These are phyloP conservation scores for Elaphurus davidianus DNA, from an alignment of 2,113 vertebrate species.

Conservation along the genomic window DNA sequence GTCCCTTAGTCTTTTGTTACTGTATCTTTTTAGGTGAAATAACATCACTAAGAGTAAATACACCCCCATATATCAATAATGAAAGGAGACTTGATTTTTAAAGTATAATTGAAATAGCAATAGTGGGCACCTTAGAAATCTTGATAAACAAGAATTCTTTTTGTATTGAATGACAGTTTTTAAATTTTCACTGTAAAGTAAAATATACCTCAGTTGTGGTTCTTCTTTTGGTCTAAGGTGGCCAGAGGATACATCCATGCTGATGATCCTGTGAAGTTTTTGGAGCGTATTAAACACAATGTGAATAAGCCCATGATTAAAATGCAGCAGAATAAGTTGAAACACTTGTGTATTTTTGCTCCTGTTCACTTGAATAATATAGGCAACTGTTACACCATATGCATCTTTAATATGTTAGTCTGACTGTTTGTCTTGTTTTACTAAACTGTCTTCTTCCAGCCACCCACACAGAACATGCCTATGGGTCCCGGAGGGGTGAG, in stretches of 20 bases:
- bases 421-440: slow-evolving; percentile 80
- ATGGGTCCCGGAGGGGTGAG: slow-evolving; percentile 97
- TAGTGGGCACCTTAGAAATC: neutral
- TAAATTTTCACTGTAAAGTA: neutral
- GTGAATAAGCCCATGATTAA: slow-evolving; percentile 37
- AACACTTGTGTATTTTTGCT: slow-evolving; percentile 52
- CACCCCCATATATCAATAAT: neutral
- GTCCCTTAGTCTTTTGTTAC: slow-evolving; percentile 48
- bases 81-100: slow-evolving; percentile 20
- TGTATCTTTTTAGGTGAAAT: slow-evolving; percentile 53
- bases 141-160: neutral
- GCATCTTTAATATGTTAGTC: slow-evolving; percentile 73
- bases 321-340: neutral
- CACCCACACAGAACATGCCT: slow-evolving; percentile 97
- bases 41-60: slow-evolving; percentile 1
- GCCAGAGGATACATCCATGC: neutral
- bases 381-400: slow-evolving; percentile 66
- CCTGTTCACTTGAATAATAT: slow-evolving; percentile 10
- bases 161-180: neutral
- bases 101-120: neutral
- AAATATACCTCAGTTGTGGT: neutral
- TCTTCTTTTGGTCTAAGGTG: slow-evolving; percentile 22
- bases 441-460: slow-evolving; percentile 87
- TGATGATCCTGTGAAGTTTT: slow-evolving; percentile 48
- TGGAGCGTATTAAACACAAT: neutral